phyloP scores from a whole-genome alignment of 2,113 vertebrate genomes.

The Brachyhypopomus occidentalis region DNA sequence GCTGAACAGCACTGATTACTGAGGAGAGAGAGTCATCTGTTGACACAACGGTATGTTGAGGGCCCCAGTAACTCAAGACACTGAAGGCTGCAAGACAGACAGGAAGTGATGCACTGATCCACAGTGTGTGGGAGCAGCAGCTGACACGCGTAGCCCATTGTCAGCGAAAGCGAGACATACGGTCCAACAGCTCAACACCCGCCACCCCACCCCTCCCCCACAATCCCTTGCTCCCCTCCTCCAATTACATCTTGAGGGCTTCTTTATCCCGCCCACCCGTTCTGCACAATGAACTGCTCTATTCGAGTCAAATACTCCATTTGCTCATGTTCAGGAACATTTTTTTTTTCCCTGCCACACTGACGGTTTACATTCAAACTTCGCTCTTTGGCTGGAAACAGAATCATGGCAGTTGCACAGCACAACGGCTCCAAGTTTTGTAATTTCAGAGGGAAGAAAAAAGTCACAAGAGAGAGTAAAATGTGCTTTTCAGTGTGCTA shows the following conservation, averaged over 20 bases:
- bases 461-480: not conserved
- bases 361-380: not conserved
- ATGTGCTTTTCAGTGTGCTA: not conserved
- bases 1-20: constrained; percentile 44
- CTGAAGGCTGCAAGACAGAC: constrained; percentile 62
- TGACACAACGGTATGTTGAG: constrained; percentile 55
- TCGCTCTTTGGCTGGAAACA: not conserved
- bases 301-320: constrained; percentile 3
- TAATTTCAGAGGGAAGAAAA: not conserved
- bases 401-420: not conserved
- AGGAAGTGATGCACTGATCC: constrained; percentile 68
- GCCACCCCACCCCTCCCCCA: constrained; percentile 21
- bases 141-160: constrained; percentile 66
- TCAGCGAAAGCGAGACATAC: constrained; percentile 71
- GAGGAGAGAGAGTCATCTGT: constrained; percentile 64
- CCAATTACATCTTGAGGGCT: constrained; percentile 54
- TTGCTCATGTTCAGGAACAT: not conserved
- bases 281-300: constrained; percentile 14
- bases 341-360: not conserved
- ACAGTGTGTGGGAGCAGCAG: constrained; percentile 64
- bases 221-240: constrained; percentile 50
- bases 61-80: constrained; percentile 58
- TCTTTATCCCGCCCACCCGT: constrained; percentile 21
- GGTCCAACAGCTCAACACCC: constrained; percentile 52
- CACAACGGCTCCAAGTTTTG: not conserved